Evolutionary conservation across 2,797 vertebrate species (phyloP).

Genomic region (Sebastes variabilis): DNA sequence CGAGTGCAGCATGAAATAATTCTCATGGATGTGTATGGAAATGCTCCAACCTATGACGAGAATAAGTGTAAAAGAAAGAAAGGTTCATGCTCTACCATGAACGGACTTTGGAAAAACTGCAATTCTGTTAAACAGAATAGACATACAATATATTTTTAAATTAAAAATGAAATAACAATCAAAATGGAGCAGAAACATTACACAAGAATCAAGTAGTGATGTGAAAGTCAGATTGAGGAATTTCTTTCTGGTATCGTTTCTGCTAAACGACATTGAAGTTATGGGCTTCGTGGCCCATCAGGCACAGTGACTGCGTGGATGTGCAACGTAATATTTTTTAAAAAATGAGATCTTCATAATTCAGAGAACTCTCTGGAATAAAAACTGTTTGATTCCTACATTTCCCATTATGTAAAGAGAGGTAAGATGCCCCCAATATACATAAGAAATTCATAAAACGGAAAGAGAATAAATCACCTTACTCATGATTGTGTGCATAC

Average conservation of each 20-base stretch:
- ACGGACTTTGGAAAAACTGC: slow-evolving; percentile 17
- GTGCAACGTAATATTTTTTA: slow-evolving; percentile 24
- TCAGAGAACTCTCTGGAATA: slow-evolving; percentile 1
- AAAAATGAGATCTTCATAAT: neutral
- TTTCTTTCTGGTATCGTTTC: neutral
- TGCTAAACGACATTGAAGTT: neutral
- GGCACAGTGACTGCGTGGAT: slow-evolving; percentile 23
- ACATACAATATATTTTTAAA: slow-evolving; percentile 36
- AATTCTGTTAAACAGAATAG: slow-evolving; percentile 26
- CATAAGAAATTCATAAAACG: slow-evolving; percentile 18
- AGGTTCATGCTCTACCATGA: neutral
- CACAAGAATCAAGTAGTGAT: slow-evolving; percentile 10
- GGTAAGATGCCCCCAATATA: neutral
- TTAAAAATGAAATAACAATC: slow-evolving; percentile 37
- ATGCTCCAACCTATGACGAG: neutral
- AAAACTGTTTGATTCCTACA: slow-evolving; percentile 12
- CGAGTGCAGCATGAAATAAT: slow-evolving; percentile 36
- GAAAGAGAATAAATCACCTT: slow-evolving; percentile 24
- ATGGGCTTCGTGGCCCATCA: neutral
- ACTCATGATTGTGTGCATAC: slow-evolving; percentile 64
- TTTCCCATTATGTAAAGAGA: slow-evolving; percentile 22
- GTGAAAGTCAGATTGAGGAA: neutral
- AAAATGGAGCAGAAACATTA: slow-evolving; percentile 6
- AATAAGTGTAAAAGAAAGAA: neutral
- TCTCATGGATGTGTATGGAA: neutral